These are phyloP conservation scores for Xanthia togata DNA, from an alignment of 2,888 invertebrate species.

Conservation along the genomic window DNA sequence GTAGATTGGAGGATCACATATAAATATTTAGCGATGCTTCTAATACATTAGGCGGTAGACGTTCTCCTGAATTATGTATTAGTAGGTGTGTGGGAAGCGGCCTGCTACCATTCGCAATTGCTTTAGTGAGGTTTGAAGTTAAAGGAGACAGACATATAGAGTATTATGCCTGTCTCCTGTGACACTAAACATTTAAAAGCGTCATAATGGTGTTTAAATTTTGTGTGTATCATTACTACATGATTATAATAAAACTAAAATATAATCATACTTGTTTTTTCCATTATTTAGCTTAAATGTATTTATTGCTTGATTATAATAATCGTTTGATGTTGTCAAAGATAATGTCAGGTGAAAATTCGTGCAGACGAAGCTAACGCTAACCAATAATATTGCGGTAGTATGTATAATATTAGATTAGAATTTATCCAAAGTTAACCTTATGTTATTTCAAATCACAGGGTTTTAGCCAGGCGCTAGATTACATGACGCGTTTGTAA, in stretches of 20 bases:
- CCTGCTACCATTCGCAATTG: conserved; percentile 25
- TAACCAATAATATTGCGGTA: too few species aligned
- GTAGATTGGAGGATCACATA: conserved; percentile 69
- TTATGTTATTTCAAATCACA: background rate
- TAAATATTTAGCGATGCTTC: conserved; percentile 83
- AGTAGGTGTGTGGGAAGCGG: conserved; percentile 47
- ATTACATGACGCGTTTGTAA: background rate
- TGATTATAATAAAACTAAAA: background rate
- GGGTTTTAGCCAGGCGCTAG: background rate
- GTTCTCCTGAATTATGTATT: conserved; percentile 81
- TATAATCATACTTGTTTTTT: background rate
- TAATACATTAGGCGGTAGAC: conserved; percentile 83
- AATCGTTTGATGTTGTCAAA: background rate
- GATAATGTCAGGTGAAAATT: background rate
- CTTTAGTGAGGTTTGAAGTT: conserved; percentile 34
- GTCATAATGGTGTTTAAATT: background rate
- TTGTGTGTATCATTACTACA: background rate
- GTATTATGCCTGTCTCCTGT: background rate
- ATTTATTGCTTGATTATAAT: too few species aligned
- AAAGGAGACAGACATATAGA: background rate
- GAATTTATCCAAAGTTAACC: background rate
- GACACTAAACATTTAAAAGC: background rate
- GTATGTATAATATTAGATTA: too few species aligned
- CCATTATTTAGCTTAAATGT: background rate
- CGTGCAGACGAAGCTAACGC: too few species aligned